Evolutionary conservation across 1,140 invertebrate species (phyloP).

Genomic region (Drosophila ogumai): DNA sequence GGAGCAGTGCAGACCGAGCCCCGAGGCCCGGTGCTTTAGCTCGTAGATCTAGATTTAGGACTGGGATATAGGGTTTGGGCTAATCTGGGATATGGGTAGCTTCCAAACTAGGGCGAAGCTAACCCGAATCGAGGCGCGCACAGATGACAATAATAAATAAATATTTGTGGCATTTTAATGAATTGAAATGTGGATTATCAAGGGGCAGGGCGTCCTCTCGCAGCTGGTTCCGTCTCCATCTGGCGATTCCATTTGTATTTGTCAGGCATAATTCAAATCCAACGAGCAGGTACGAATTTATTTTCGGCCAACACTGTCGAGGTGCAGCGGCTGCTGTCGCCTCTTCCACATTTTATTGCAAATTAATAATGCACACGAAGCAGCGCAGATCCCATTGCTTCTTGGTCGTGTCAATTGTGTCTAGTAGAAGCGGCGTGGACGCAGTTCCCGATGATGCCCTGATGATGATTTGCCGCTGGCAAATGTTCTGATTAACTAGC

Average conservation of each 20-base stretch:
- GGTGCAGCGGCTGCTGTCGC: conserved; percentile 47
- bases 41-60: conserved; percentile 13
- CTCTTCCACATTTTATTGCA: conserved; percentile 79
- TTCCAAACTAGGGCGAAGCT: conserved; percentile 31
- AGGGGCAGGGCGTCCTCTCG: conserved; percentile 27
- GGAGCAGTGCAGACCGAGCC: conserved; percentile 54
- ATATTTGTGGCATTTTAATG: conserved; percentile 79
- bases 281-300: conserved; percentile 73
- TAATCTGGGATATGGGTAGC: conserved; percentile 4
- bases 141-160: conserved; percentile 82
- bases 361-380: conserved; percentile 79
- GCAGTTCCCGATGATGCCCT: conserved; percentile 42
- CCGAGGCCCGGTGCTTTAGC: conserved; percentile 54
- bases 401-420: conserved; percentile 75
- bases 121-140: conserved; percentile 56
- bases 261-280: conserved; percentile 78
- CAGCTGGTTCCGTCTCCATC: conserved; percentile 57
- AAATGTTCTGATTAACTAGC: conserved; percentile 83
- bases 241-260: conserved; percentile 80
- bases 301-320: conserved; percentile 51
- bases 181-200: conserved; percentile 62
- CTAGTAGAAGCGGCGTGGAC: conserved; percentile 53
- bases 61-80: neutral
- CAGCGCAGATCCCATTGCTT: conserved; percentile 22
- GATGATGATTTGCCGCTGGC: conserved; percentile 63